Percentiles rank a stretch among this genome's conserved stretches.
Evolutionary conservation across 2,888 invertebrate species (phyloP).

Genomic region (Tubulanus polymorphus): DNA sequence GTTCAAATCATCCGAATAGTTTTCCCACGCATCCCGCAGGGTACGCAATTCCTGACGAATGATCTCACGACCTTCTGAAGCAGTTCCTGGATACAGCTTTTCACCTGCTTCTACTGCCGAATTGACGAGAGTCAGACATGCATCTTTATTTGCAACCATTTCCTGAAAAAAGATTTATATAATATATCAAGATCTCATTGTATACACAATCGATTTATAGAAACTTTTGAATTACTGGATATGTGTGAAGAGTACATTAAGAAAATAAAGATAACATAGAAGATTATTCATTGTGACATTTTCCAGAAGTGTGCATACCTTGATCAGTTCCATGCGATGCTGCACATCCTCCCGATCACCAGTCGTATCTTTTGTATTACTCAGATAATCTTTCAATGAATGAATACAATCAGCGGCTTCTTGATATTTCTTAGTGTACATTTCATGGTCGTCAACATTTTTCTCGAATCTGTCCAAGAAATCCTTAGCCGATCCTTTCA

Average conservation of each 20-base stretch:
- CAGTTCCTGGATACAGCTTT: conserved; percentile 86
- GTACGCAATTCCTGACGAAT: conserved; percentile 79
- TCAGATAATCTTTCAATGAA: conserved; percentile 67
- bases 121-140: conserved; percentile 66
- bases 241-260: too few relatives aligned
- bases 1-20: conserved; percentile 80
- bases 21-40: conserved; percentile 82
- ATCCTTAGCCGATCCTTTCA: conserved; percentile 26
- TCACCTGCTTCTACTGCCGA: conserved; percentile 83
- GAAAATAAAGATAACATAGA: conserved; percentile 15
- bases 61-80: conserved; percentile 89
- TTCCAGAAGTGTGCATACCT: conserved; percentile 37
- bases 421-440: conserved; percentile 67
- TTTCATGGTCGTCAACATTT: conserved; percentile 79
- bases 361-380: conserved; percentile 70
- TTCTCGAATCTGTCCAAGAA: conserved; percentile 72
- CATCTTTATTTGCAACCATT: conserved; percentile 31
- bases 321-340: conserved; percentile 38
- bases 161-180: conserved; percentile 27
- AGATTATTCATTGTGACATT: too few relatives aligned
- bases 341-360: conserved; percentile 75
- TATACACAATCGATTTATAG: too few relatives aligned
- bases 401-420: conserved; percentile 73
- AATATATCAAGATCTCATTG: too few relatives aligned
- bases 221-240: too few relatives aligned